Conservation (phyloP, 2,113 vertebrate genomes). For the Mirza zaza region DNA sequence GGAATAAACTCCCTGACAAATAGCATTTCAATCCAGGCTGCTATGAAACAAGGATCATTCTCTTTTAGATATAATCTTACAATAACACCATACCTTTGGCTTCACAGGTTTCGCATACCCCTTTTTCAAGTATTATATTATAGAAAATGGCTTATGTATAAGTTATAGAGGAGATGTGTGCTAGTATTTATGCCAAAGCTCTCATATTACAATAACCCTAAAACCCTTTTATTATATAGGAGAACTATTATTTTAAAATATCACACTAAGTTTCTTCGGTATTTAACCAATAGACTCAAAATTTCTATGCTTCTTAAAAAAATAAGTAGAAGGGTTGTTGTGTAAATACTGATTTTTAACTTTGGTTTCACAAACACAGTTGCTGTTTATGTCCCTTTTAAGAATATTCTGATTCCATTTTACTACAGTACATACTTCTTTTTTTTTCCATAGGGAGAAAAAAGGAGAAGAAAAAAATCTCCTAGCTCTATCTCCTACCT, state of each 20-base stretch:
- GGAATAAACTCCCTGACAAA: slow-evolving; percentile 82
- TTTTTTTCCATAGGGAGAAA: background rate
- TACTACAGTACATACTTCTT: background rate
- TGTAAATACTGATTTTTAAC: background rate
- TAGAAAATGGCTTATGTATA: slow-evolving; percentile 73
- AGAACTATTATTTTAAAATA: slow-evolving; percentile 69
- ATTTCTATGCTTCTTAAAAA: slow-evolving; percentile 73
- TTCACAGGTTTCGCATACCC: slow-evolving; percentile 79
- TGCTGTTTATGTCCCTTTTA: background rate
- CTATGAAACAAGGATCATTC: slow-evolving; percentile 67
- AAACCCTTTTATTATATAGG: slow-evolving; percentile 76
- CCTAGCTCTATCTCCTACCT: background rate
- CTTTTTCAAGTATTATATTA: slow-evolving; percentile 69
- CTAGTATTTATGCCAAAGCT: slow-evolving; percentile 81
- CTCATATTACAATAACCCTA: slow-evolving; percentile 78
- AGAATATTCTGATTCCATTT: background rate
- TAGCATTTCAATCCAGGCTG: slow-evolving; percentile 74
- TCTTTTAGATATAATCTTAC: slow-evolving; percentile 80
- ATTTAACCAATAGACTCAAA: slow-evolving; percentile 73
- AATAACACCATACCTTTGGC: slow-evolving; percentile 79
- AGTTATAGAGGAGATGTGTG: slow-evolving; percentile 72
- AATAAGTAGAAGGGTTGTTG: background rate
- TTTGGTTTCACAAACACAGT: background rate
- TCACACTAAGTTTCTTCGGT: slow-evolving; percentile 61
- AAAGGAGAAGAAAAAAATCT: background rate